These are phyloP conservation scores for Thermophis baileyi DNA, from an alignment of 2,113 vertebrate species.

Conservation along the genomic window DNA sequence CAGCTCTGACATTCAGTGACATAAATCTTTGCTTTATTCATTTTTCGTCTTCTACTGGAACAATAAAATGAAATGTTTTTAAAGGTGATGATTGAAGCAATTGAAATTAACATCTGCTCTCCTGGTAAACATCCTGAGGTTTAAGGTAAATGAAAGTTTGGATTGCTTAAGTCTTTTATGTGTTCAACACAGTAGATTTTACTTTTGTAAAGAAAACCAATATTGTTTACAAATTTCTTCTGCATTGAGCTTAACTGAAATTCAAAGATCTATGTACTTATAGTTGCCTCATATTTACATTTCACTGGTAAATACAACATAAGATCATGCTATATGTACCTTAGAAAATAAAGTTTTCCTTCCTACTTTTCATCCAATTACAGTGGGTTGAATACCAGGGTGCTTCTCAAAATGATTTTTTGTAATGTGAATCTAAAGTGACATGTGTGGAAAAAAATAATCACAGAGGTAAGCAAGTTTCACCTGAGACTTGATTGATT, in stretches of 20 bases:
- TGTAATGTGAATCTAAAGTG: neutral
- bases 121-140: constrained; percentile 40
- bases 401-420: neutral
- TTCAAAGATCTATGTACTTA: neutral
- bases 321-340: neutral
- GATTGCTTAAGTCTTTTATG: neutral
- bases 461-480: neutral
- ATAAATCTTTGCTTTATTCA: constrained; percentile 69
- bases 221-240: constrained; percentile 1
- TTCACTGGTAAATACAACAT: neutral
- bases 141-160: constrained; percentile 12
- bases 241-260: constrained; percentile 19
- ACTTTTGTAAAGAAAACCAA: neutral
- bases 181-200: constrained; percentile 5
- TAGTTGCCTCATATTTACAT: neutral
- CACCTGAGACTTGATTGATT: neutral
- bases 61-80: constrained; percentile 44
- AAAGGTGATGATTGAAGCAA: constrained; percentile 51
- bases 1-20: constrained; percentile 67
- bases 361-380: neutral
- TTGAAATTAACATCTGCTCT: constrained; percentile 20
- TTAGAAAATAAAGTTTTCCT: neutral
- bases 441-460: neutral
- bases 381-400: neutral
- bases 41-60: constrained; percentile 50